A percentile compares a stretch with the other conserved stretches of the same genome.
Conservation (phyloP, 1,140 invertebrate genomes). For the Sycophila sp. region DNA sequence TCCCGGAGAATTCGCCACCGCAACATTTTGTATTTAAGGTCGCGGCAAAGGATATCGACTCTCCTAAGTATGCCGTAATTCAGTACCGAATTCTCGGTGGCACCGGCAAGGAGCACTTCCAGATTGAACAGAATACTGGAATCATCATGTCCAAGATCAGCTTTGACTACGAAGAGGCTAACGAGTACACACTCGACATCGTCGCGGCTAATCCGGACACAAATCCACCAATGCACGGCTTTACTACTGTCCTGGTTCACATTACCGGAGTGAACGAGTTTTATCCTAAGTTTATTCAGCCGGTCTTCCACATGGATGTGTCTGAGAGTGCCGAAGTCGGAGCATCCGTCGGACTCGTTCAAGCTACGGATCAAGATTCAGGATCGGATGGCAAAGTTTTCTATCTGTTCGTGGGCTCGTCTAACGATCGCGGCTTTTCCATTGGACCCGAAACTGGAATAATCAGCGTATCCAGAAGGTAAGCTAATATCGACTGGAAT, state of each 20-base stretch:
- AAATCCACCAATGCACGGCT: conserved; percentile 74
- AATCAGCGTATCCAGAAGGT: conserved; percentile 79
- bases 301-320: conserved; percentile 92
- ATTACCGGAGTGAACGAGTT: conserved; percentile 93
- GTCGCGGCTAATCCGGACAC: conserved; percentile 90
- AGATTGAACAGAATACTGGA: conserved; percentile 80
- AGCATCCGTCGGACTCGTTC: conserved; percentile 84
- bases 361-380: conserved; percentile 90
- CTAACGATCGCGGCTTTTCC: conserved; percentile 90
- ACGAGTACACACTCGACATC: conserved; percentile 81
- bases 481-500: neutral
- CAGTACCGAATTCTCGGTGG: conserved; percentile 87
- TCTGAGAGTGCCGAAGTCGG: conserved; percentile 92
- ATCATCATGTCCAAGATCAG: conserved; percentile 78
- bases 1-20: conserved; percentile 84
- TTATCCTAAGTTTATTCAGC: conserved; percentile 90
- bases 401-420: conserved; percentile 92
- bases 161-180: conserved; percentile 92
- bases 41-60: conserved; percentile 88
- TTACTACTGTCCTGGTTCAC: conserved; percentile 78
- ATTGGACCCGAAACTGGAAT: conserved; percentile 87
- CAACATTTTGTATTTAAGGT: conserved; percentile 82
- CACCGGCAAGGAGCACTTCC: conserved; percentile 80
- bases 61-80: conserved; percentile 88
- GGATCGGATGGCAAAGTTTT: conserved; percentile 93